Percentiles rank a stretch among this genome's conserved stretches.
Conservation (phyloP, 2,113 vertebrate genomes). For the Nothoprocta perdicaria region DNA sequence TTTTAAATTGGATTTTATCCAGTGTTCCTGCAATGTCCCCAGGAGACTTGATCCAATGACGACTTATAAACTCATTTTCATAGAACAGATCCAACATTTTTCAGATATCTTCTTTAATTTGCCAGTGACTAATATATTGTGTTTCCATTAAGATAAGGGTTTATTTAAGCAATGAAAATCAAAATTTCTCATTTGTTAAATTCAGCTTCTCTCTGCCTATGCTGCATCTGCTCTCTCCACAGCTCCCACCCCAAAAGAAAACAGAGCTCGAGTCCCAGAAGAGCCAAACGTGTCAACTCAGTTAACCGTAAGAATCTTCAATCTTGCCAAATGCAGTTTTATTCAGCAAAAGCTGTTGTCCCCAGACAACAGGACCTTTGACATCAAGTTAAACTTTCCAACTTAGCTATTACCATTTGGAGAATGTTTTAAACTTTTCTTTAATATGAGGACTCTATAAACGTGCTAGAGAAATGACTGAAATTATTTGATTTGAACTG, state of each 20-base stretch:
- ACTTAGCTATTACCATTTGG: neutral
- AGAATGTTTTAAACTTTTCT: neutral
- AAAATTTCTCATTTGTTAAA: neutral
- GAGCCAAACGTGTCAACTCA: neutral
- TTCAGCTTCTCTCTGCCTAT: slow-evolving; percentile 17
- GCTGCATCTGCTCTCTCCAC: slow-evolving; percentile 11
- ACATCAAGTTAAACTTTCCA: slow-evolving; percentile 19
- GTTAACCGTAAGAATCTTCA: neutral
- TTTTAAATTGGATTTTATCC: slow-evolving; percentile 55
- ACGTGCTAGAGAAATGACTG: neutral
- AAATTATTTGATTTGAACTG: neutral
- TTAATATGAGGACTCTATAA: neutral
- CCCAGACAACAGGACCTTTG: neutral
- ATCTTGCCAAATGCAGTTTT: neutral
- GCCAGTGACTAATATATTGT: neutral
- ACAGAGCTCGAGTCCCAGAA: slow-evolving; percentile 18
- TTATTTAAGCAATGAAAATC: slow-evolving; percentile 21
- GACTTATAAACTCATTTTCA: slow-evolving; percentile 48
- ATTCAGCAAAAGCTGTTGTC: slow-evolving; percentile 2
- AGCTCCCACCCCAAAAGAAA: slow-evolving; percentile 4
- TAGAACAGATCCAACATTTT: slow-evolving; percentile 33
- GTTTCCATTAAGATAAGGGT: slow-evolving; percentile 35
- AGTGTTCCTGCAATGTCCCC: slow-evolving; percentile 44
- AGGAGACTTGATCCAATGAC: slow-evolving; percentile 35
- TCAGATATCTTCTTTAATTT: slow-evolving; percentile 57